Evolutionary conservation across 2,888 invertebrate species (phyloP).

Genomic region (Agrotis segetum): DNA sequence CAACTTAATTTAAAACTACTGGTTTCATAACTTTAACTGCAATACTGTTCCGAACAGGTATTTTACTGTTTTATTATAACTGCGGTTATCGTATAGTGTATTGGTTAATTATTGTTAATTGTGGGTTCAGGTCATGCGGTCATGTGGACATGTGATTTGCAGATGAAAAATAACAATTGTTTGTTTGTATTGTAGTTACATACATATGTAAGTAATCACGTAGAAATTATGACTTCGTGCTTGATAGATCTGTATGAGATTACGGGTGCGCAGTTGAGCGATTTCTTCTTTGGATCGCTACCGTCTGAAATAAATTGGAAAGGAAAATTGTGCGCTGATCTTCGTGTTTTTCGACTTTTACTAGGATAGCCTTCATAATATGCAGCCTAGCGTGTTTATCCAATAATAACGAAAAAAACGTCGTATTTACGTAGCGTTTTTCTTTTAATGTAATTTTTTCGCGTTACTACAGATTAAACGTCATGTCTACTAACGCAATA

Average conservation of each 20-base stretch:
- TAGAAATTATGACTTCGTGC: background rate
- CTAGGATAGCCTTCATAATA: background rate
- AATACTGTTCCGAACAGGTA: constrained; percentile 18
- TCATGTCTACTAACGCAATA: background rate
- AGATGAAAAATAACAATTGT: constrained; percentile 1
- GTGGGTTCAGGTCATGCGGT: constrained; percentile 11
- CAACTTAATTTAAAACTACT: constrained; percentile 18
- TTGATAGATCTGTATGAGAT: background rate
- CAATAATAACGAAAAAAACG: background rate
- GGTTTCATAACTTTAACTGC: constrained; percentile 44
- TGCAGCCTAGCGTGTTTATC: background rate
- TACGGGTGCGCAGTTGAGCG: background rate
- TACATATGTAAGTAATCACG: constrained; percentile 15
- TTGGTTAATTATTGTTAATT: constrained; percentile 24
- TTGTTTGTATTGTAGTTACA: constrained; percentile 9
- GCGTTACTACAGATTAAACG: background rate
- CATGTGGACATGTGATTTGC: constrained; percentile 7
- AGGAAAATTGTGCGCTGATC: background rate
- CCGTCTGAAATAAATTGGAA: too few relatives aligned
- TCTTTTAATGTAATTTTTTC: background rate
- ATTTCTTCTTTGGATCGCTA: background rate
- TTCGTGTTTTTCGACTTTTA: background rate
- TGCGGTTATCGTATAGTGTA: constrained; percentile 12
- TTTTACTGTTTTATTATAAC: constrained; percentile 29
- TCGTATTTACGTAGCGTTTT: background rate